Evolutionary conservation across 2,797 vertebrate species (phyloP), one percentile per base, ranked within the genome.

Genomic region (Chaenodraco wilsoni): DNA sequence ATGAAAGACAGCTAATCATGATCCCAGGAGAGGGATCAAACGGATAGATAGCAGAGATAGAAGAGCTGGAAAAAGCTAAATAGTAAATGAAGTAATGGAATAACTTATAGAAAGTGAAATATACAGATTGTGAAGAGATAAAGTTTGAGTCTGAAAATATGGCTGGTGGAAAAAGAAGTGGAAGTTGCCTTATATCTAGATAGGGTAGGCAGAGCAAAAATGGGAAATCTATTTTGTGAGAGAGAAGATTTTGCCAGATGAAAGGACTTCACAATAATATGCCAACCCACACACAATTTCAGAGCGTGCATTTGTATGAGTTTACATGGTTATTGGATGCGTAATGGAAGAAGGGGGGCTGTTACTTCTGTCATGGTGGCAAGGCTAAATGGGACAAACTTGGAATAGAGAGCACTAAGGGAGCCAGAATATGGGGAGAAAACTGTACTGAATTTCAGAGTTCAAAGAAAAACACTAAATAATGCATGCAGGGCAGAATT

Each of bases 401-500:
- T 91, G 57, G 87, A 91, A 90, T 78, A 85, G 88, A 87, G 82
- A 88, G 83, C 87, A 89, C 84, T 86, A 84, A 86, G 89, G 78
- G 89, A 89, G 87, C 86, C 72, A 77, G 88, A 89, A 90, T 84
- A 74, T 80, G 63, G 77, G 64, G 66, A 37, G 9, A 59, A 79
- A 81, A 84, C 87, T 90, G 86, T 83, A 85, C 90, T 86, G 86
- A 93, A 89, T 92, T 89, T 92, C 83, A 86, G 88, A 93, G 93
- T 94, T 95, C 91, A 94, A 94, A 95, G 93, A 92, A 93, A 94
- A 93, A 88, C 88, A 92, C 92, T 92, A 93, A 94, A 95, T 94
- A 94, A 95, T 92, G 89, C 90, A 93, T 90, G 88, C 89, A 69
- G 92, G 91, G 94, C 91, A 92, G 88, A 93, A 94, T 93, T 92